Base-by-base conservation (phyloP, 1,140 invertebrate genomes). In the Ceratina japonica region DNA sequence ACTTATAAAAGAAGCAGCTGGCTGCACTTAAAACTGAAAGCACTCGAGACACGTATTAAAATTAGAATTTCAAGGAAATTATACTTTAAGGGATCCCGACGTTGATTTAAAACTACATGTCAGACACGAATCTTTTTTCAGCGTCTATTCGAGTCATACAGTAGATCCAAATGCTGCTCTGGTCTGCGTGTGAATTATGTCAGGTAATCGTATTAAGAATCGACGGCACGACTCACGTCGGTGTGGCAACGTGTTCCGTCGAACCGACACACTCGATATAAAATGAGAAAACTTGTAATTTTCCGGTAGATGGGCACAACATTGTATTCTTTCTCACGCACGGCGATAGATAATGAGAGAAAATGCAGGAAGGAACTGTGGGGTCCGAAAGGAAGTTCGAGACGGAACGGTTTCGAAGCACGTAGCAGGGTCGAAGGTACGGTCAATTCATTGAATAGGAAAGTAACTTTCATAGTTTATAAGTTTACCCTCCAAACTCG, bases 391-490 rank as follows among this genome's bases (percentile, higher is more conserved):
- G 37, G 75, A 70, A 71, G 68, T 52, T 44, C 54, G 66, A n/a
- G 64, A 22, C 61, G n/a, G 52, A 81, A 84, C 44, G 83, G 59
- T 83, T 77, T 86, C 84, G 70, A 51, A 31, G 73, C 80, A 86
- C 80, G 80, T 85, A 84, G 18, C 59, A n/a, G 5, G 15, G 12
- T 20, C 56, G 62, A 58, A 52, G 66, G 59, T 16, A 54, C 72
- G 84, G 84, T 86, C 84, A 83, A 86, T 86, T 86, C 84, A 78
- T 86, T 83, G 80, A 86, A 86, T 83, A 68, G 80, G 49, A 77
- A 80, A 86, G 76, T 83, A 86, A 86, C 64, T 86, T 86, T 66
- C 84, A 86, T 86, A 86, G 81, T 86, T 86, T 86, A 86, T 86
- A 86, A 86, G 80, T 86, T 86, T 83, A 80, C 69, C 63, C 62